Evolutionary conservation across 2,113 vertebrate genomes (phyloP), one percentile per base, ranked within the genome.

Genomic region (Ailurus styani): DNA sequence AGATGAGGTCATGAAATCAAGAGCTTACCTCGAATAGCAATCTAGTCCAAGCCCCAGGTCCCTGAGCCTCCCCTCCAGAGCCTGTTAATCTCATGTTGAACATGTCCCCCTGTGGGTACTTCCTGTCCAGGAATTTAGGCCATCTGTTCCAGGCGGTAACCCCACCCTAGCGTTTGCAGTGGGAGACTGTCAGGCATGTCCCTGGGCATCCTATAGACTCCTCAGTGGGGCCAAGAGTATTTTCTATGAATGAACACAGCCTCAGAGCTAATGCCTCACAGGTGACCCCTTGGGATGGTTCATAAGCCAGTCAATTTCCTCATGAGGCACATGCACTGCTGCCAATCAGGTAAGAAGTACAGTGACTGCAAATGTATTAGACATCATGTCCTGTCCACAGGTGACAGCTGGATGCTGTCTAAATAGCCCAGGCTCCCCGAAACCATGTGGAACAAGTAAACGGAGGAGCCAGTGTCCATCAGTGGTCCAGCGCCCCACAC

Each of bases 21-120:
- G 90, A 96, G 96, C 95, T 97, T 82, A 91, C 90, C 42, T 95
- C 31, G 17, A 70, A 90, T 85, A 97, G 94, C 96, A 97, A 88
- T 96, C 96, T 20, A 60, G 85, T 82, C 70, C 1, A 7, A 78
- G 89, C 31, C 77, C 93, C 37, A 6, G 64, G 82, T 62, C 88
- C 89, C 91, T 3, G 2, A 66, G 60, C 64, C 91, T 86, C 87
- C 87, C 73, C 81, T 52, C 77, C 21, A n/a, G 54, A 52, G 81
- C 84, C 89, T 54, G 52, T 40, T 96, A 95, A 96, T 96, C 84
- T 60, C 17, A 1, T 88, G 87, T 64, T 29, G 52, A 84, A 93
- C 97, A 87, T 60, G 95, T 27, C n/a, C 18, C 5, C 82, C 85
- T n/a, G 2, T 21, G 45, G 79, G 68, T 31, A 37, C 90, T 94